A percentile compares a stretch with the other conserved stretches of the same genome.
phyloP scores from a whole-genome alignment of 2,888 invertebrate genomes.

The Maniola hyperantus region DNA sequence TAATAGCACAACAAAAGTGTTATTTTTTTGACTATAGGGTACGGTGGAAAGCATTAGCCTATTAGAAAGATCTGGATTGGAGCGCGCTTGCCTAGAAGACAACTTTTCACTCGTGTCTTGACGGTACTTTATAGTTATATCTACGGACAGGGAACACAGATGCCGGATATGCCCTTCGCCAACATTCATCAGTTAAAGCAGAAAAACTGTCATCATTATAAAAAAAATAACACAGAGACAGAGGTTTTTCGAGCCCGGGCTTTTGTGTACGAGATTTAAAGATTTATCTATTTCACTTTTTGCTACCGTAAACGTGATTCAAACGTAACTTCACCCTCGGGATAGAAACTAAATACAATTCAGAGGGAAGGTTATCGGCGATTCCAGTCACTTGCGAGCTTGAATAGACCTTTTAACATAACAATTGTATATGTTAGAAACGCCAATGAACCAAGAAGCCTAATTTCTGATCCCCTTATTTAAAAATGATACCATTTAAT shows the following conservation, averaged over 20 bases:
- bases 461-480: not conserved
- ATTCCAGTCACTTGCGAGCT: slow-evolving; percentile 55
- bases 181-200: not conserved
- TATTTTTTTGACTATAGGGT: no score
- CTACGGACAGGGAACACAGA: no score
- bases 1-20: no score
- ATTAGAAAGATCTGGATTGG: no score
- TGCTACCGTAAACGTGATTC: slow-evolving; percentile 40
- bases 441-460: slow-evolving; percentile 41
- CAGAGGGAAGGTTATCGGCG: slow-evolving; percentile 56
- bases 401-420: slow-evolving; percentile 56
- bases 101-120: no score
- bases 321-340: slow-evolving; percentile 39
- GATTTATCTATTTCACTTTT: slow-evolving; percentile 22
- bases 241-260: not conserved
- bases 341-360: slow-evolving; percentile 54
- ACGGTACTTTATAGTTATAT: no score
- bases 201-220: slow-evolving; percentile 2
- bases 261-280: slow-evolving; percentile 12
- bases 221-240: not conserved
- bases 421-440: slow-evolving; percentile 60
- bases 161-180: no score
- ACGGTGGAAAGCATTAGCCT: no score
- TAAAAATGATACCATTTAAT: no score
- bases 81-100: no score